These are phyloP conservation scores for Brachycybe producta DNA, from an alignment of 2,888 invertebrate species.

Conservation along the genomic window DNA sequence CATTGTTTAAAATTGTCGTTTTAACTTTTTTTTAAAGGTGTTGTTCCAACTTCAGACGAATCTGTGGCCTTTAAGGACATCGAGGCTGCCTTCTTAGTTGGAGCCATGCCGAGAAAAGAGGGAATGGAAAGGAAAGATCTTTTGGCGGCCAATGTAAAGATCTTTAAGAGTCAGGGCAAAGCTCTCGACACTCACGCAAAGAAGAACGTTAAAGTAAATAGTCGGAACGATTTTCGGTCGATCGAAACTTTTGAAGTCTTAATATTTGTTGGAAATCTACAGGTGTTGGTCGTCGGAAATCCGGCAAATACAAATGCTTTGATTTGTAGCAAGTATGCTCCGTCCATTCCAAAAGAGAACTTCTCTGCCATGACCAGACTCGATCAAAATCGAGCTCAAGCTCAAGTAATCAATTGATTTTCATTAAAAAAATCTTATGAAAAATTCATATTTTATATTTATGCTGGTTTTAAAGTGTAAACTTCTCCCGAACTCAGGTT, in stretches of 20 bases:
- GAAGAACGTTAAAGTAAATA: constrained; percentile 73
- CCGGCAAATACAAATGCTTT: constrained; percentile 98
- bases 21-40: constrained; percentile 37
- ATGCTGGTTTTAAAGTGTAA: no score
- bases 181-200: constrained; percentile 80
- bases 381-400: constrained; percentile 93
- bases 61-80: constrained; percentile 89
- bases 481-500: no score
- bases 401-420: constrained; percentile 47
- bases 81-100: constrained; percentile 90
- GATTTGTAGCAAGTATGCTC: constrained; percentile 88
- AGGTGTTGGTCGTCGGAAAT: constrained; percentile 82
- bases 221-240: neutral
- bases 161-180: constrained; percentile 88
- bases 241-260: neutral
- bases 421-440: neutral
- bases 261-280: no score
- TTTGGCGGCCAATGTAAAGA: constrained; percentile 91
- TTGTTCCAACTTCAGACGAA: constrained; percentile 76
- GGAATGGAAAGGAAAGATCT: constrained; percentile 99
- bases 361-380: constrained; percentile 96
- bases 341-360: constrained; percentile 88
- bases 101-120: constrained; percentile 92
- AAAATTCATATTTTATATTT: neutral
- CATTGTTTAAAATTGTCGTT: neutral